Conservation (phyloP, 1,140 invertebrate genomes). For the Phymorhynchus buccinoides region DNA sequence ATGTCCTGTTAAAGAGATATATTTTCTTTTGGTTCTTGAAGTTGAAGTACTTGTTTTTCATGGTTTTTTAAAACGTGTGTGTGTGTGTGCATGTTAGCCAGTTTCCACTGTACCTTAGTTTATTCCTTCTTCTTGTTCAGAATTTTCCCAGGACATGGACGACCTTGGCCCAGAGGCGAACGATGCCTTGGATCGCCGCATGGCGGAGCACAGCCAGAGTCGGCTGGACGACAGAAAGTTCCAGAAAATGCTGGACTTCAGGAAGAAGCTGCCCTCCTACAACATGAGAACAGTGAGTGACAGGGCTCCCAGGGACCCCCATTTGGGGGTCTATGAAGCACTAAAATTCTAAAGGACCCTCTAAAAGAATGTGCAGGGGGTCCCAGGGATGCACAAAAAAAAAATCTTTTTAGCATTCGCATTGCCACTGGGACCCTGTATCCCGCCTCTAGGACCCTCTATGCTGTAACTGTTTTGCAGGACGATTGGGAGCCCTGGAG, state of each 20-base stretch:
- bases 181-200: conserved; percentile 43
- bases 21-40: conserved; percentile 25
- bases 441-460: no score
- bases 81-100: neutral
- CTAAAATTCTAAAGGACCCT: no score
- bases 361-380: no score
- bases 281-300: conserved; percentile 46
- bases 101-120: no score
- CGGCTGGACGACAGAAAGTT: conserved; percentile 47
- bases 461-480: no score
- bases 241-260: conserved; percentile 59
- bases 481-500: no score
- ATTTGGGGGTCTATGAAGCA: no score
- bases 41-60: neutral
- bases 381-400: no score
- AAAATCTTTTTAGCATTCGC: no score
- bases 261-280: conserved; percentile 64
- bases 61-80: neutral
- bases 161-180: neutral
- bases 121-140: conserved; percentile 20
- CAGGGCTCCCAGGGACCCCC: no score
- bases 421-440: no score
- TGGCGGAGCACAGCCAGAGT: conserved; percentile 45
- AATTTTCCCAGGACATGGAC: neutral
- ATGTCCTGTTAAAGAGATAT: no score